Evolutionary conservation across 2,888 invertebrate genomes (phyloP), one percentile per base, ranked within the genome.

Genomic region (Zygothrica quintamaculata): DNA sequence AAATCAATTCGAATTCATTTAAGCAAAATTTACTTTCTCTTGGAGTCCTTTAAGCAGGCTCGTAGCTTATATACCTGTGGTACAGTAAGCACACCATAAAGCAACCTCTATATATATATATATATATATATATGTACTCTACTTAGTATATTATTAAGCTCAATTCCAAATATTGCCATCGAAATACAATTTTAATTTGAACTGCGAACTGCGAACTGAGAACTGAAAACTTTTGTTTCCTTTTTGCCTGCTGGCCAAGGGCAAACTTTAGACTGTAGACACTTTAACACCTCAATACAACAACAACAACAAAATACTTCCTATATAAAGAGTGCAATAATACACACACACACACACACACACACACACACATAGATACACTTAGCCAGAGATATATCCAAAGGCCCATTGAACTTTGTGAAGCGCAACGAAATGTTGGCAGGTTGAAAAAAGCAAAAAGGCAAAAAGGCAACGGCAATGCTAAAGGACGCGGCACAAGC

Each of bases 371-470:
- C 37, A 48, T 39, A 48, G 7, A 36, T 34, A 48, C 53, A 31
- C 26, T 40, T 31, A 34, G 39, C 39, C 34, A 26, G n/a, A 51
- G 36, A 51, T 25, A 61, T 40, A 50, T 43, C 43, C 18, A 22
- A 5, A 53, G 60, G 76, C 81, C 85, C 87, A 87, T 76, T 87
- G 87, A 82, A 82, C 85, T 82, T 82, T 87, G 62, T 81, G 87
- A 82, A 81, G 87, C 85, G 87, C 87, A 87, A 81, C 85, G 82
- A 87, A 87, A 84, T 62, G 85, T 77, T 82, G 60, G 77, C 87
- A 74, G 65, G 50, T 74, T 73, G 56, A 56, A 22, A 29, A 73
- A 58, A 60, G 73, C 71, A 76, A 56, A 58, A 65, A 59, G 55
- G 66, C 69, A 37, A 69, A 73, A 73, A 58, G 62, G 76, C 74